Evolutionary conservation across 2,113 vertebrate genomes (phyloP), one percentile per base, ranked within the genome.

Genomic region (Nettapus auritus): DNA sequence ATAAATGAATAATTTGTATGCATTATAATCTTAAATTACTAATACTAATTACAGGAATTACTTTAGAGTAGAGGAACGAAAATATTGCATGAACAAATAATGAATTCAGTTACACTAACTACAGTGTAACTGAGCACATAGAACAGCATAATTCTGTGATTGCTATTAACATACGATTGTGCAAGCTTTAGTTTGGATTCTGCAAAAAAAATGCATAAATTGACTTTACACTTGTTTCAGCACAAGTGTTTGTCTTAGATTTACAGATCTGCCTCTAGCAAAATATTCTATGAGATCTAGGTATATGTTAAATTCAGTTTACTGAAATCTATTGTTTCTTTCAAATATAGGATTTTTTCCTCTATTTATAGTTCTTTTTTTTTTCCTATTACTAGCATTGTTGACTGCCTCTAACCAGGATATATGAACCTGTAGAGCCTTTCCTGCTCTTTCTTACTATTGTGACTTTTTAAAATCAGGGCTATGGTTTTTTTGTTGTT

Each of bases 81-180:
- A 86, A 85, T 29, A 88, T 19, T 92, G 87, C 78, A 40, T 81
- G 75, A 91, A 69, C 82, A 87, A 92, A 76, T 96, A 91, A 90
- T 87, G 20, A 71, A 57, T 92, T 91, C 44, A 86, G 8, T 93
- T 93, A 63, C 31, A 33, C 19, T 69, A 80, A 82, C 67, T 91
- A 55, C 78, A 92, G 60, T 53, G 74, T 50, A 86, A 69, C 70
- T 82, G 86, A 85, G 57, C 57, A 79, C 11, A 85, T 85, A 63
- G 88, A 82, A 80, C 36, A 70, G 57, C 55, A 8, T 80, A 53
- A 92, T 80, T 82, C 40, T 75, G 40, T 87, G 63, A 77, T 22
- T 83, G n/a, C 71, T 88, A 2, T 93, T 95, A 86, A 77, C 75
- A 75, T 68, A 77, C 38, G 60, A 36, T 56, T 56, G 29, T 81